phyloP scores from a whole-genome alignment of 2,113 vertebrate species.

The Lichenostomus cassidix region DNA sequence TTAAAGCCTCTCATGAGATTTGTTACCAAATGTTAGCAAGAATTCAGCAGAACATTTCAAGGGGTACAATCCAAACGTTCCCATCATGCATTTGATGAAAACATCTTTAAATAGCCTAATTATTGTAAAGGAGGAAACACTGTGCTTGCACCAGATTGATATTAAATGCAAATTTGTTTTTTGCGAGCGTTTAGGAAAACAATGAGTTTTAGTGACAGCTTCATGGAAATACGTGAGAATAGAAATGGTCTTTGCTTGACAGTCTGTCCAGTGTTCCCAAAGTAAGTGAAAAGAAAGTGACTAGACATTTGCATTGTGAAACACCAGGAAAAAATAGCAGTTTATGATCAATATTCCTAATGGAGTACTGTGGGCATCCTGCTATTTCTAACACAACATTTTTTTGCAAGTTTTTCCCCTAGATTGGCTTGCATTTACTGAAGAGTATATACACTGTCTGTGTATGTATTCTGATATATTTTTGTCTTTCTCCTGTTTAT shows the following conservation, averaged over 20 bases:
- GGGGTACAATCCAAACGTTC: background rate
- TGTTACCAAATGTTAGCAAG: constrained; percentile 19
- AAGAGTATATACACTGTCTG: background rate
- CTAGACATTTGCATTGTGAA: background rate
- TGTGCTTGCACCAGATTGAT: background rate
- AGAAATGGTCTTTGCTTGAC: background rate
- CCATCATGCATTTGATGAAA: background rate
- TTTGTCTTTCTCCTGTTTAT: background rate
- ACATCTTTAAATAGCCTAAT: background rate
- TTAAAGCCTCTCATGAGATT: constrained; percentile 8
- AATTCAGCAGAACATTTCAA: constrained; percentile 1
- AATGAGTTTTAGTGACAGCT: background rate
- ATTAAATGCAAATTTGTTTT: constrained; percentile 7
- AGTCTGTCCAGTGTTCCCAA: background rate
- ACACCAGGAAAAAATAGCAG: background rate
- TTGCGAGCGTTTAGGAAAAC: background rate
- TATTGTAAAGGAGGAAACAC: background rate
- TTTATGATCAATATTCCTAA: background rate
- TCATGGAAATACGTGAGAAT: background rate
- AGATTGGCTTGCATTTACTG: background rate
- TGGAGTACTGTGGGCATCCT: background rate
- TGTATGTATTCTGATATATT: background rate
- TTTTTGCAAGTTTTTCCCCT: background rate
- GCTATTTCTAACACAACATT: background rate
- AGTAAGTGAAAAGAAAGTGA: background rate